These are phyloP conservation scores for Sinotaia quadrata DNA, from an alignment of 2,888 invertebrate species.

Conservation along the genomic window DNA sequence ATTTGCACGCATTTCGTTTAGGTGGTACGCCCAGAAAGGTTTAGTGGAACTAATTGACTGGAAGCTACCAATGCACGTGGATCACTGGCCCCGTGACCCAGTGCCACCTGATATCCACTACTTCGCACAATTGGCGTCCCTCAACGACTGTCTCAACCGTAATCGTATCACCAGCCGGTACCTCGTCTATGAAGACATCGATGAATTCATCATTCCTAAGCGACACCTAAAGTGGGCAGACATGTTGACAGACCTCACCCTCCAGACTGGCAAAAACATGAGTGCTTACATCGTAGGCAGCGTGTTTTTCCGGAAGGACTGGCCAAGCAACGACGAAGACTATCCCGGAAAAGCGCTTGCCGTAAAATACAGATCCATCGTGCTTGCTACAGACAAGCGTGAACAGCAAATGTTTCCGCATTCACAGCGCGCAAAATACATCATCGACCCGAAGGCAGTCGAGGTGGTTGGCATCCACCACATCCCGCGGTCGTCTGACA, in stretches of 20 bases:
- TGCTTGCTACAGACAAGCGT: slow-evolving; percentile 46
- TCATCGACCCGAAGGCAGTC: slow-evolving; percentile 46
- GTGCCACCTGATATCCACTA: slow-evolving; percentile 61
- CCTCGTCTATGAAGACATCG: slow-evolving; percentile 66
- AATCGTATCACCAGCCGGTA: slow-evolving; percentile 50
- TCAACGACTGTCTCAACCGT: slow-evolving; percentile 69
- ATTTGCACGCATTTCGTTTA: no score
- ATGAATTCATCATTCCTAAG: slow-evolving; percentile 68
- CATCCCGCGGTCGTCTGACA: slow-evolving; percentile 20
- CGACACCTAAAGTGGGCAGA: slow-evolving; percentile 46
- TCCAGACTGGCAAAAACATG: slow-evolving; percentile 1
- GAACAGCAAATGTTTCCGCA: slow-evolving; percentile 42
- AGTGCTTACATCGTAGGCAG: slow-evolving; percentile 14
- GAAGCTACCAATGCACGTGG: slow-evolving; percentile 12
- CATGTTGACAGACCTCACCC: slow-evolving; percentile 33
- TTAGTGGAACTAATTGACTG: slow-evolving; percentile 21
- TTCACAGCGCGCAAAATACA: slow-evolving; percentile 52
- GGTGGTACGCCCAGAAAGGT: slow-evolving; percentile 13
- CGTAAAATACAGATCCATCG: slow-evolving; percentile 44
- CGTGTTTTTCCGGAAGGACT: slow-evolving; percentile 58
- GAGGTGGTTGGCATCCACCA: slow-evolving; percentile 55
- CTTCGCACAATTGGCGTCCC: slow-evolving; percentile 65
- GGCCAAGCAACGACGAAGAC: slow-evolving; percentile 37
- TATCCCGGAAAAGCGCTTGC: slow-evolving; percentile 39
- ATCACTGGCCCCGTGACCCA: slow-evolving; percentile 21